Evolutionary conservation across 2,113 vertebrate species (phyloP).

Genomic region (Oriolus oriolus): DNA sequence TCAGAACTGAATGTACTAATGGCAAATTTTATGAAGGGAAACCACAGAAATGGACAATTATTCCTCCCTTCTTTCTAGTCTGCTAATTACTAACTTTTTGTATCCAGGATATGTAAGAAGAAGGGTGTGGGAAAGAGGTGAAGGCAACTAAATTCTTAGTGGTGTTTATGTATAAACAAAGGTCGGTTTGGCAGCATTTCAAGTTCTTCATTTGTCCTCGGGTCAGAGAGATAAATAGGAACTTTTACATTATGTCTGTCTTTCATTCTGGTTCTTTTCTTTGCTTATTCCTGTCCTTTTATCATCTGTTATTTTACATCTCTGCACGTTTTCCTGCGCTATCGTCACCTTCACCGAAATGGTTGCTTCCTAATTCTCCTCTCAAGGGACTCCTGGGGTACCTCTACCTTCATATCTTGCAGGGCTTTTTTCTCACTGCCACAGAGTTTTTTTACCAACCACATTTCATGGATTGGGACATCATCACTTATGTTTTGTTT

Average conservation of each 20-base stretch:
- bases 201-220: conserved; percentile 24
- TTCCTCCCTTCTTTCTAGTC: not conserved
- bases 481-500: conserved; percentile 3
- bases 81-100: not conserved
- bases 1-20: not conserved
- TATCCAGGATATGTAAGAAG: not conserved
- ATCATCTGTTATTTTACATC: not conserved
- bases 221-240: not conserved
- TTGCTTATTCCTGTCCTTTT: not conserved
- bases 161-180: not conserved
- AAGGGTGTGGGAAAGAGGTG: not conserved
- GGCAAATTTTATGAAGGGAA: not conserved
- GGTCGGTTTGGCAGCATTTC: conserved; percentile 10
- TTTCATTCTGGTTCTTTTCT: not conserved
- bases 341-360: not conserved
- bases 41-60: not conserved
- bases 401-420: not conserved
- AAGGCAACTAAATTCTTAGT: not conserved
- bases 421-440: not conserved
- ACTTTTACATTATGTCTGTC: not conserved
- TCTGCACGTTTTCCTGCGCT: not conserved
- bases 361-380: not conserved
- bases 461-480: not conserved
- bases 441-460: not conserved
- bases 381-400: not conserved